Conservation (phyloP, 2,113 vertebrate species). For the Oxygymnocypris stewartii region DNA sequence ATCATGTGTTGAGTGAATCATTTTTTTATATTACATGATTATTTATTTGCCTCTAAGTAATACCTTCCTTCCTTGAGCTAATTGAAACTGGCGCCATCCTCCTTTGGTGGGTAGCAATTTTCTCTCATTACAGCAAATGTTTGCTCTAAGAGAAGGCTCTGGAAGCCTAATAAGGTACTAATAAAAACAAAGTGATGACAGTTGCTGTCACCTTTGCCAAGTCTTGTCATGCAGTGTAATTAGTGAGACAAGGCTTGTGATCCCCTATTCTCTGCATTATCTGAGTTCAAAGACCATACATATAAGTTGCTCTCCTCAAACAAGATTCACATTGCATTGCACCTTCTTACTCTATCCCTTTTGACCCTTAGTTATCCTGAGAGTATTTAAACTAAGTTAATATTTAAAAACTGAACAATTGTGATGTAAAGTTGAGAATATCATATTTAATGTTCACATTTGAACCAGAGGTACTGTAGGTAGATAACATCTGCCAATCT, state of each 20-base stretch:
- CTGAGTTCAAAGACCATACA: conserved; percentile 10
- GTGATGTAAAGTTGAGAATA: neutral
- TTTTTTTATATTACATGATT: conserved; percentile 68
- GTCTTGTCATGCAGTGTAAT: conserved; percentile 44
- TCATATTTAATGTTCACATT: neutral
- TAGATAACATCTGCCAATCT: neutral
- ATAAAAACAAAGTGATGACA: conserved; percentile 65
- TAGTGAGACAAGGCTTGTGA: conserved; percentile 36
- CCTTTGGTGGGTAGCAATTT: conserved; percentile 73
- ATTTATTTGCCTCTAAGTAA: conserved; percentile 56
- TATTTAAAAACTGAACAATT: neutral
- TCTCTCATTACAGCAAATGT: conserved; percentile 70
- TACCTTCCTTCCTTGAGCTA: conserved; percentile 72
- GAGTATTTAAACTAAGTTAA: neutral
- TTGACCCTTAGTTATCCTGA: neutral
- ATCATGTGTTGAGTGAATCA: conserved; percentile 68
- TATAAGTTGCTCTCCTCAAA: conserved; percentile 10
- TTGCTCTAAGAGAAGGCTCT: conserved; percentile 56
- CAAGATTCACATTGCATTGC: neutral
- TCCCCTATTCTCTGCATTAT: conserved; percentile 20
- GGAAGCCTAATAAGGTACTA: conserved; percentile 55
- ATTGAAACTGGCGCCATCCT: conserved; percentile 75
- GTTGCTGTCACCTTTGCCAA: conserved; percentile 51
- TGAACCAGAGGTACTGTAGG: neutral
- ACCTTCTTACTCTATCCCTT: neutral